phyloP scores from a whole-genome alignment of 1,140 invertebrate species.

The Pararge aegeria region DNA sequence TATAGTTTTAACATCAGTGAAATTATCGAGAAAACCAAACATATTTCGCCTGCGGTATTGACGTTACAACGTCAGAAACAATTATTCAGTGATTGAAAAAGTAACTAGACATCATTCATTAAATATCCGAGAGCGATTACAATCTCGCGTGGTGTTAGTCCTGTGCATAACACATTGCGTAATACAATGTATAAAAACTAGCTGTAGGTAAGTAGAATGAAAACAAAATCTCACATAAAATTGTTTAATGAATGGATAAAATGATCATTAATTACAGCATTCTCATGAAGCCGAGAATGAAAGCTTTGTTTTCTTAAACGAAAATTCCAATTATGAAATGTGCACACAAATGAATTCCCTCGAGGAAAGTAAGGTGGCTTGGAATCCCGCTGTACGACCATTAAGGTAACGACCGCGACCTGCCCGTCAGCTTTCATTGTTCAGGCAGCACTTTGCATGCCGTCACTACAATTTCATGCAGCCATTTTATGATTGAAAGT shows the following conservation, averaged over 20 bases:
- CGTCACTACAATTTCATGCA: constrained; percentile 39
- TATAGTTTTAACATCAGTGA: too few relatives aligned
- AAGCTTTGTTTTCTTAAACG: constrained; percentile 39
- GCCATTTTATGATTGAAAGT: constrained; percentile 44
- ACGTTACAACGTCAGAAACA: neutral
- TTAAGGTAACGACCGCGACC: constrained; percentile 54
- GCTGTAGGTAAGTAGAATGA: constrained; percentile 12
- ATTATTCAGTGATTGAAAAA: neutral
- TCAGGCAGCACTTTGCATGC: constrained; percentile 49
- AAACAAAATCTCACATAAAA: constrained; percentile 25
- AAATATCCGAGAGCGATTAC: neutral
- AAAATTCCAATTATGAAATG: constrained; percentile 41
- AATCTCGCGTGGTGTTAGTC: neutral
- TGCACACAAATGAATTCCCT: constrained; percentile 53
- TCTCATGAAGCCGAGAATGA: constrained; percentile 30
- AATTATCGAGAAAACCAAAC: neutral
- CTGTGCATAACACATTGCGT: constrained; percentile 15
- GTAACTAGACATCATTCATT: neutral
- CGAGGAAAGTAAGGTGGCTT: constrained; percentile 55
- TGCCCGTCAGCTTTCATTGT: constrained; percentile 57
- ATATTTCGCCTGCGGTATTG: neutral
- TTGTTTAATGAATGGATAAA: constrained; percentile 22
- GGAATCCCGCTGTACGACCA: constrained; percentile 49
- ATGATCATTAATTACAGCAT: constrained; percentile 27
- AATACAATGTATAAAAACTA: constrained; percentile 19